phyloP scores from a whole-genome alignment of 2,888 invertebrate genomes.

The Tachina lurida region DNA sequence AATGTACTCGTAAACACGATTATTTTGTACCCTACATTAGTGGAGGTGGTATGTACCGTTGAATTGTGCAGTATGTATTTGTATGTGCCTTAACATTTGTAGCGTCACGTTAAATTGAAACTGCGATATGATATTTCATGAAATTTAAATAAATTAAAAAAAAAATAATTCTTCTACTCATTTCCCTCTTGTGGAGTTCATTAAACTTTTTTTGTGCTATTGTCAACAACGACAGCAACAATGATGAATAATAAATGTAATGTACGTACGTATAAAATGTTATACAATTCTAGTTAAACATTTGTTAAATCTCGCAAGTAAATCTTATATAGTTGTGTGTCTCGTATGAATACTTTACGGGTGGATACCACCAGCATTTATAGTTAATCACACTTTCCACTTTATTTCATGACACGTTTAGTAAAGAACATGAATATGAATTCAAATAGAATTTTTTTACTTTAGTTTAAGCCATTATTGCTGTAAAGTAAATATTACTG shows the following conservation, averaged over 20 bases:
- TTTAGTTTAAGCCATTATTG: slow-evolving; percentile 12
- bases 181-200: slow-evolving; percentile 19
- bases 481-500: slow-evolving; percentile 40
- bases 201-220: slow-evolving; percentile 21
- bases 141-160: no score
- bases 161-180: neutral
- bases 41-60: no score
- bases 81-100: no score
- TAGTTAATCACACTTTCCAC: slow-evolving; percentile 53
- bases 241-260: neutral
- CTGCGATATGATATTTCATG: no score
- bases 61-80: no score
- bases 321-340: slow-evolving; percentile 36
- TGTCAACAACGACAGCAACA: neutral
- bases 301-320: slow-evolving; percentile 52
- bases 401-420: slow-evolving; percentile 13
- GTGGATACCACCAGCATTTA: neutral
- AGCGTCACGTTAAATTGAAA: no score
- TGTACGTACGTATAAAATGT: slow-evolving; percentile 8
- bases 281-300: slow-evolving; percentile 52
- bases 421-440: slow-evolving; percentile 33
- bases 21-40: no score
- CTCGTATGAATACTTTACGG: neutral
- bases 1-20: no score
- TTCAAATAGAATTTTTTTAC: slow-evolving; percentile 24